Base-by-base conservation (phyloP, 53 echinoderm and acorn worm genomes). In the Mesocentrotus franciscanus region DNA sequence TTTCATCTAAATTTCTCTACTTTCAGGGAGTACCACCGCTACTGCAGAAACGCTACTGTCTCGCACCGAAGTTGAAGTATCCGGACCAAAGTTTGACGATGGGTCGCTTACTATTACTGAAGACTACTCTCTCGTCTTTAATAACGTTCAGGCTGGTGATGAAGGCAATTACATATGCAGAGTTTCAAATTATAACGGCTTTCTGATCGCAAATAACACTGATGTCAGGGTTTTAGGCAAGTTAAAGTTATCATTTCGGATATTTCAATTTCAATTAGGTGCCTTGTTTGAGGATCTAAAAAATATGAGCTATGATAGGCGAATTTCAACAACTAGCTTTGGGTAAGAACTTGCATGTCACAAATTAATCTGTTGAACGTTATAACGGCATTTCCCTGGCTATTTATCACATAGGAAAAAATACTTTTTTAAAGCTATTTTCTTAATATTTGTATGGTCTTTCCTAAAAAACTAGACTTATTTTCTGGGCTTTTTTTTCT, bases 41-140 rank as follows among this genome's bases (percentile, higher is more conserved):
- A 14, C 90, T 58, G 90, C 90, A 11, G 90, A 90, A 8, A 90
- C 60, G n/a, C 90, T 90, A 0, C 29, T 90, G 6, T 60, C 90
- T 5, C 14, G 30, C 8, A 30, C 2, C 60, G 10, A 10, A 22
- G 90, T 61, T 15, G 4, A 18, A 22, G 10, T 90, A 58, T 90
- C 90, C 26, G 90, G 90, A 10, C 59, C 60, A 30, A 60, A 16
- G 55, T 60, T 9, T 26, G 27, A 58, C 4, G 90, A 90, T 26
- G 59, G 59, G 57, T 90, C 61, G 3, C 57, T 90, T 11, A 26
- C 0, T 30, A 90, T 90, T 56, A 32, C 58, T 11, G 32, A 18
- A 24, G 92, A 92, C 62, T 92, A 66, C 92, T 92, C 92, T 32
- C 42, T 92, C 15, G 92, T 92, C 4, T 92, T 92, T 18, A 68